Base-by-base conservation (phyloP, 2,888 invertebrate genomes). In the Nomada lathburiana region DNA sequence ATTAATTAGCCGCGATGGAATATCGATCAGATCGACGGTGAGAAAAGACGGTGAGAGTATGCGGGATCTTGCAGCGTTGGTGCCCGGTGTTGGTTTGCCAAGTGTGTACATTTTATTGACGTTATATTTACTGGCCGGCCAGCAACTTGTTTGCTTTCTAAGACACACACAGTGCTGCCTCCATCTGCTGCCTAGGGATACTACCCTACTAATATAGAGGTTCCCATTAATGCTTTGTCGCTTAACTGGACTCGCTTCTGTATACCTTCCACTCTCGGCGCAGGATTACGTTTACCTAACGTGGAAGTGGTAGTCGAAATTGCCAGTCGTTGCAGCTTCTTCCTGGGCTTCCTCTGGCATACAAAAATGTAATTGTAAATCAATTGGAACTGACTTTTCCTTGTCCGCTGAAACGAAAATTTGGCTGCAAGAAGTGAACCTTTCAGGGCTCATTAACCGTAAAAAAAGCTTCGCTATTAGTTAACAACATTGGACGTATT, bases 91-190 rank as follows among this genome's bases (percentile, higher is more conserved):
- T 82, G 86, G 86, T 86, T 86, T 80, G 86, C 74, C 82, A 79
- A 86, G 87, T 86, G 81, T 84, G 87, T 91, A 91, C 91, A 91
- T 92, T 92, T 93, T 92, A 91, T 92, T 92, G 90, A 91, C 88
- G 88, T 88, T 89, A 88, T 92, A 92, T 91, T 91, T 92, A 90
- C 90, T 75, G 69, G 84, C 80, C 83, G 83, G 88, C 90, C 89
- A 88, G 82, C 86, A 86, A 88, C 88, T 88, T 91, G 90, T 91
- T 92, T 91, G 87, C 91, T 88, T 88, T 88, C 87, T 81, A 91
- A 90, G 88, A 91, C 84, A 88, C 87, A 88, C 87, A 86, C 83
- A 84, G 70, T 47, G 65, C 82, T 72, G 71, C 80, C 74, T 72
- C 79, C 77, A 77, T 82, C 82, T 83, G 73, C 86, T 75, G 76